These are phyloP conservation scores for Tragelaphus scriptus DNA, from an alignment of 2,113 vertebrate species.

Conservation along the genomic window DNA sequence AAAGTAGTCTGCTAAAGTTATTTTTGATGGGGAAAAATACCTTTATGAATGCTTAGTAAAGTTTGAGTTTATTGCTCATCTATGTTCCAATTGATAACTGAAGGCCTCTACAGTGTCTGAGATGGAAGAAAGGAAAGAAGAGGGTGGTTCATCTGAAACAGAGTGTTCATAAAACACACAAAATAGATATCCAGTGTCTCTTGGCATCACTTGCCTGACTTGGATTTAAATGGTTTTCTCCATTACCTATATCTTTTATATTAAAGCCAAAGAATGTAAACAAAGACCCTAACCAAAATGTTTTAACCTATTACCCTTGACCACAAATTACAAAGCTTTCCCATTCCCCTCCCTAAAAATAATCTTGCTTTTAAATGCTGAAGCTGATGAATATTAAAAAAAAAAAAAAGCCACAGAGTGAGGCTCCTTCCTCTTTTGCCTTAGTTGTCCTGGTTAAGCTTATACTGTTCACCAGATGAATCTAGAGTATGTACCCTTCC, in stretches of 20 bases:
- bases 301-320: background rate
- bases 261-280: background rate
- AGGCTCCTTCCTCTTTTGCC: background rate
- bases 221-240: background rate
- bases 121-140: background rate
- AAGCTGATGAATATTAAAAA: background rate
- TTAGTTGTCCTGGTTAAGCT: background rate
- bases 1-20: background rate
- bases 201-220: background rate
- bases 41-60: background rate
- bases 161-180: background rate
- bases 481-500: background rate
- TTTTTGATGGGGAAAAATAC: background rate
- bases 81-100: slow-evolving; percentile 31
- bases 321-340: background rate
- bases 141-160: background rate
- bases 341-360: background rate
- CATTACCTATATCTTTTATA: background rate
- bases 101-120: background rate
- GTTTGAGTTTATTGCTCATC: background rate
- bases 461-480: background rate
- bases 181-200: background rate
- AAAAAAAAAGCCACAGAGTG: background rate
- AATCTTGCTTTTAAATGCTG: background rate
- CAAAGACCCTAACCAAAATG: background rate